Conservation (phyloP, 2,113 vertebrate species). For the sheep (Ovis aries) region ARS-UI_Ramb_v3.0 NC_056063.1:64224001-64224500, state of each 20-base stretch:
- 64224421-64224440: background rate
- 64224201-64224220: background rate
- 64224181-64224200: background rate
- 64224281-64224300: background rate
- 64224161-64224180: background rate
- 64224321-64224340: background rate
- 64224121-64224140: background rate
- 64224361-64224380: background rate
- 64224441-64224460: background rate
- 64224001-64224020: background rate
- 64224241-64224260: background rate
- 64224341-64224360: background rate
- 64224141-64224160: background rate
- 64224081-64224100: background rate
- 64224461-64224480: background rate
- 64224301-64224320: background rate
- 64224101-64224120: background rate
- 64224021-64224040: fast-evolving
- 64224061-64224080: background rate
- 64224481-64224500: background rate
- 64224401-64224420: background rate
- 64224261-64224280: background rate
- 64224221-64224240: background rate
- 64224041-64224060: fast-evolving
- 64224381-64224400: background rate